Evolutionary conservation across 2,888 invertebrate species (phyloP), one percentile per base, ranked within the genome.

Genomic region (Ptilodon capucinus): DNA sequence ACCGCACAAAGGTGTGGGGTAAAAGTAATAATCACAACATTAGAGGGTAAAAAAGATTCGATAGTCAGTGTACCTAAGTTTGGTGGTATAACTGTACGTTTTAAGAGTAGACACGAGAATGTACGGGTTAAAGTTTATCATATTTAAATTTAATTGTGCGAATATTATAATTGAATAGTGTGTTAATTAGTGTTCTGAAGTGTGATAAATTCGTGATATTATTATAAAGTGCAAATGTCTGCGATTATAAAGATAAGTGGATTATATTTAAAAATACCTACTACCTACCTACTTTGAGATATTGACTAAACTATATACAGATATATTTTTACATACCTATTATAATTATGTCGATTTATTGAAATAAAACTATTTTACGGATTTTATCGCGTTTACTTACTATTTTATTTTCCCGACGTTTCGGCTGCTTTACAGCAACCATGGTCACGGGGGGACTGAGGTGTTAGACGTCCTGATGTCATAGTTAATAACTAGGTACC

Each of bases 1-100:
- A 83, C 54, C 44, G 52, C 60, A 87, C 84, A 89, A 89, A 79
- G 74, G 74, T 58, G 62, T 71, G 56, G 61, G 70, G 73, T 74
- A 72, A 77, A 80, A 65, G 79, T 72, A 79, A 86, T 90, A 74
- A 90, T 89, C 74, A 84, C 82, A 76, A 81, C 81, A 81, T 80
- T 78, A 72, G 64, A 56, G 65, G 65, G 70, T 57, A 61, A 67
- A 72, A 77, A 78, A 74, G 59, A 59, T 60, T 54, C 71, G 68
- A 70, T 56, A 54, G 68, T 77, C 85, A 87, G 86, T 87, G 48
- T 54, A n/a, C n/a, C n/a, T n/a, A 59, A 50, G 47, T 76, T 80
- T 71, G 64, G 71, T 74, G 69, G 76, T 69, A 68, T 75, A 69
- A 68, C 64, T 60, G 76, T 64, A 42, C 57, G 66, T 60, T 60